A percentile compares a stretch with the other conserved stretches of the same genome.
These are phyloP conservation scores for Pterophyllum scalare DNA, from an alignment of 2,113 vertebrate genomes.

Conservation along the genomic window DNA sequence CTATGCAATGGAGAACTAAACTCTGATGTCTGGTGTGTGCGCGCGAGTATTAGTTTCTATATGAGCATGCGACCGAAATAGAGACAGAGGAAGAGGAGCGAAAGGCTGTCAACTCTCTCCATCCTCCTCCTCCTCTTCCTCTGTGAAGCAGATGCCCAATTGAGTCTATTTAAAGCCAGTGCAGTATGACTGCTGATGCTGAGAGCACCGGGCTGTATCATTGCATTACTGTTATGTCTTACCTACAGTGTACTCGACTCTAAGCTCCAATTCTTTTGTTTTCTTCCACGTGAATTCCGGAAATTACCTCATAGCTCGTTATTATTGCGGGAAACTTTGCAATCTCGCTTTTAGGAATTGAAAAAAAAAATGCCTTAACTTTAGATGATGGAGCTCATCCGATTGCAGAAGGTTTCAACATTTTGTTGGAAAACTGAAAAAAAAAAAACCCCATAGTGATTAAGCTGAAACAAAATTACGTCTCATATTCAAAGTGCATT, in stretches of 20 bases:
- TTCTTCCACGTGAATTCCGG: background rate
- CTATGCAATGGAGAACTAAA: conserved; percentile 20
- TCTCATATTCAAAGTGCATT: background rate
- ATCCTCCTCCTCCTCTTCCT: conserved; percentile 64
- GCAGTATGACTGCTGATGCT: conserved; percentile 54
- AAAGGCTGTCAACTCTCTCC: conserved; percentile 68
- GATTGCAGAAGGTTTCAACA: background rate
- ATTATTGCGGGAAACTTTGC: background rate
- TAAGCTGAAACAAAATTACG: background rate
- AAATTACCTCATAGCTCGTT: background rate
- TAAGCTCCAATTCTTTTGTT: background rate
- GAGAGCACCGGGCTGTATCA: conserved; percentile 50
- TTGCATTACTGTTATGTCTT: conserved; percentile 51
- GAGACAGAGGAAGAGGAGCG: conserved; percentile 66
- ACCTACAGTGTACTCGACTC: background rate
- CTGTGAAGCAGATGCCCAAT: conserved; percentile 77
- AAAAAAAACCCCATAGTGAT: background rate
- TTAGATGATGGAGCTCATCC: background rate
- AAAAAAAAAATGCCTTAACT: background rate
- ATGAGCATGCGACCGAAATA: conserved; percentile 58
- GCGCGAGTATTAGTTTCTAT: background rate
- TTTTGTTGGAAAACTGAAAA: background rate
- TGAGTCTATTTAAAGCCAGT: conserved; percentile 73
- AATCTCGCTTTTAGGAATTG: background rate
- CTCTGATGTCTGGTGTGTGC: conserved; percentile 22